These are phyloP conservation scores for Glyptemys insculpta DNA, from an alignment of 2,797 vertebrate genomes.

Conservation along the genomic window DNA sequence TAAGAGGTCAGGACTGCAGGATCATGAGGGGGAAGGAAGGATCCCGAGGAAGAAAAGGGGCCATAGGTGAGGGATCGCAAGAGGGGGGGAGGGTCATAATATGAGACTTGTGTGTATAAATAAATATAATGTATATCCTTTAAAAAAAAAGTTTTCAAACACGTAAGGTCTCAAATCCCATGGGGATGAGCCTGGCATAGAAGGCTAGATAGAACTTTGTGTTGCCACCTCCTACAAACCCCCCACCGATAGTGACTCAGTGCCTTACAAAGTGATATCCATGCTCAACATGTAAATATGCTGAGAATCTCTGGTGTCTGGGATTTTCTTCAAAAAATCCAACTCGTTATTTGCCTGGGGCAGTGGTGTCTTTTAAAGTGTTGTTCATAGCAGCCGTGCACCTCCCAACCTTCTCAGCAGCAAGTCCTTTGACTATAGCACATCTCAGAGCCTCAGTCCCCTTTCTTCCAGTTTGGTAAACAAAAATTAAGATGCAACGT, in stretches of 20 bases:
- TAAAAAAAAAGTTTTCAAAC: not conserved
- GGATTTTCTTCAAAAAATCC: conserved; percentile 41
- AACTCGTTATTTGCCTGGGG: conserved; percentile 42
- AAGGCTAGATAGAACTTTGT: not conserved
- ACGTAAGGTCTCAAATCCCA: not conserved
- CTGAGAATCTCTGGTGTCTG: not conserved
- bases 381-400: conserved; percentile 29
- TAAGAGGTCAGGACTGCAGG: not conserved
- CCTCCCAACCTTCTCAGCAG: conserved; percentile 42
- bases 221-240: not conserved
- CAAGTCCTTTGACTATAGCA: not conserved
- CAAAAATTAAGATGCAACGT: conserved; percentile 40
- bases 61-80: not conserved
- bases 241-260: not conserved
- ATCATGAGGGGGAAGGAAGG: not conserved
- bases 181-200: not conserved
- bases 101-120: not conserved
- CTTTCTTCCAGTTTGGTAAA: conserved; percentile 33
- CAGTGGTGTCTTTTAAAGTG: conserved; percentile 38
- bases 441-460: not conserved
- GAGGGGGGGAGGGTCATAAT: not conserved
- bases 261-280: not conserved
- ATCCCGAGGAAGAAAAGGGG: not conserved
- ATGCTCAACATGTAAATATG: not conserved
- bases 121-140: not conserved